A percentile compares a stretch with the other conserved stretches of the same genome.
Conservation (phyloP, 2,797 vertebrate genomes). For the Paramormyrops hopkinsi region DNA sequence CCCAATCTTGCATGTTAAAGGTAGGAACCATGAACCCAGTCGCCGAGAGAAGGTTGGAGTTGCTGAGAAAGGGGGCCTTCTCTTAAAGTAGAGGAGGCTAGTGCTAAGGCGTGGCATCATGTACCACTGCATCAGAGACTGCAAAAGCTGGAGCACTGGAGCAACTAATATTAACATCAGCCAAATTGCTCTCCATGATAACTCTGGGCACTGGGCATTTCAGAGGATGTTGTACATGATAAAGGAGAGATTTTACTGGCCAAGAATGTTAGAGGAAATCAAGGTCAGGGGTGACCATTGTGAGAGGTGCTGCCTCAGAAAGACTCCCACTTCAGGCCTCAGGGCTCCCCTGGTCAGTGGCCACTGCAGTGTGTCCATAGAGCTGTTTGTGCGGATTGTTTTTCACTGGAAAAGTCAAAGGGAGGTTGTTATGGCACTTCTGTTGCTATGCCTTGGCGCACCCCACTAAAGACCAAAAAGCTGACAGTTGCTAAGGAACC, state of each 20-base stretch:
- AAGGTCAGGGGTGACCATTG: neutral
- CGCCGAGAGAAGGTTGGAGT: neutral
- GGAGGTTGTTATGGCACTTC: neutral
- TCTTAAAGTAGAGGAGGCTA: neutral
- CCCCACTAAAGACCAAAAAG: neutral
- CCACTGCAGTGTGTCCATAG: neutral
- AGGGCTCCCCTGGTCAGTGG: neutral
- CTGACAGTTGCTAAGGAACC: neutral
- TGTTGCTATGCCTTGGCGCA: neutral
- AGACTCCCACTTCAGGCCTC: neutral
- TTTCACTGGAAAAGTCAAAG: neutral
- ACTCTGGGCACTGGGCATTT: neutral
- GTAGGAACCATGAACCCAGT: neutral
- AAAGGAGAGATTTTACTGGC: neutral
- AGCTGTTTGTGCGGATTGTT: neutral
- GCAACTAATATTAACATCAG: neutral
- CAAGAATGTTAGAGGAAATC: neutral
- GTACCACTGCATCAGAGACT: neutral
- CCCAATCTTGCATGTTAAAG: neutral
- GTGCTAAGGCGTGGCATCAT: neutral
- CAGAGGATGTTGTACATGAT: neutral
- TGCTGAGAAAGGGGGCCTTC: neutral
- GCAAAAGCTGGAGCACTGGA: neutral
- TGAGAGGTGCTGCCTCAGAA: neutral
- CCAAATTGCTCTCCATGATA: neutral